These are phyloP conservation scores for Theodoxus fluviatilis DNA, from an alignment of 2,888 invertebrate genomes.

Conservation along the genomic window DNA sequence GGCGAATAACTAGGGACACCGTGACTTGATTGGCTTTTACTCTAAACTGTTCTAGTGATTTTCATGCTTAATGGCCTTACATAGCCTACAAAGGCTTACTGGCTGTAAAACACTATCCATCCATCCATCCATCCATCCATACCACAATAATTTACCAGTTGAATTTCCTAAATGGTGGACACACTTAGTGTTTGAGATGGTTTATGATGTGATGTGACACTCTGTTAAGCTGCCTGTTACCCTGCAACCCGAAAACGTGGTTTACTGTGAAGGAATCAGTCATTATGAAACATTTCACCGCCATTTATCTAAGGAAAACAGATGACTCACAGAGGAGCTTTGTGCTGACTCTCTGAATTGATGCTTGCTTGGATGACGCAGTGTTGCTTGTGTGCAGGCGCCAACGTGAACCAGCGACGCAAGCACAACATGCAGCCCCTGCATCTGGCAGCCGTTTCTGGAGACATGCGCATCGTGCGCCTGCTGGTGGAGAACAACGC, in stretches of 20 bases:
- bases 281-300: too few relatives aligned
- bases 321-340: neutral
- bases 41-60: too few relatives aligned
- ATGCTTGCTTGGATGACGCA: neutral
- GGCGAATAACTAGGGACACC: too few relatives aligned
- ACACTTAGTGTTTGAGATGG: neutral
- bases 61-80: too few relatives aligned
- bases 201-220: neutral
- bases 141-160: too few relatives aligned
- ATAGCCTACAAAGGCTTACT: too few relatives aligned
- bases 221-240: neutral
- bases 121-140: too few relatives aligned
- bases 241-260: neutral
- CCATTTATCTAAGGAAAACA: neutral
- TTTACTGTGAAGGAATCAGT: neutral
- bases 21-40: too few relatives aligned
- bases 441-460: slow-evolving; percentile 74
- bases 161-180: too few relatives aligned
- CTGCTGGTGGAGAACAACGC: slow-evolving; percentile 64
- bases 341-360: neutral
- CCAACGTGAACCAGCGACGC: slow-evolving; percentile 78
- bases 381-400: slow-evolving; percentile 64
- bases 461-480: slow-evolving; percentile 56
- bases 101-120: too few relatives aligned
- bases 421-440: slow-evolving; percentile 81